A percentile compares a stretch with the other conserved stretches of the same genome.
Conservation (phyloP, 2,888 invertebrate species). For the Perizoma affinitatum region DNA sequence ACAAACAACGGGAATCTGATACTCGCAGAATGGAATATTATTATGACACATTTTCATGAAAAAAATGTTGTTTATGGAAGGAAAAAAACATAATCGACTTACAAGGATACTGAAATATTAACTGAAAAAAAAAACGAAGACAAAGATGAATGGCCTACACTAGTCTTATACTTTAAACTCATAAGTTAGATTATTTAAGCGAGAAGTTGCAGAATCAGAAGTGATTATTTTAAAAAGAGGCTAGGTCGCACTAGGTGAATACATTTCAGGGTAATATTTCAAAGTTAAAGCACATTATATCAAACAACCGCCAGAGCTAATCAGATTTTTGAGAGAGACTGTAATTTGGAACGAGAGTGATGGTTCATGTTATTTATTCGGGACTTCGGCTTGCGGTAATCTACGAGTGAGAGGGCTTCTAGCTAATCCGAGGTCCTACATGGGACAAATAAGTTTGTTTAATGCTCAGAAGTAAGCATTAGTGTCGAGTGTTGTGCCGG, state of each 20-base stretch:
- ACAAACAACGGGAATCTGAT: constrained; percentile 55
- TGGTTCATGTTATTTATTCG: constrained; percentile 49
- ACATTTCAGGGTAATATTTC: constrained; percentile 24
- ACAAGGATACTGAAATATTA: background rate
- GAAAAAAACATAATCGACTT: background rate
- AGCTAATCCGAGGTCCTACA: constrained; percentile 69
- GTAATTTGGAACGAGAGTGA: constrained; percentile 50
- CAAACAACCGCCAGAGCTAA: constrained; percentile 39
- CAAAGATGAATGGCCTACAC: background rate
- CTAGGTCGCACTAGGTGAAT: constrained; percentile 4
- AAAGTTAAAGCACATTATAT: constrained; percentile 35
- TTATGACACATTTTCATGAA: constrained; percentile 19
- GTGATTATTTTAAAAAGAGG: constrained; percentile 13
- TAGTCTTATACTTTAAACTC: background rate
- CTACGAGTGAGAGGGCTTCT: constrained; percentile 50
- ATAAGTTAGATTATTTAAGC: background rate
- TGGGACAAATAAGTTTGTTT: constrained; percentile 74
- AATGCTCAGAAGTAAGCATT: constrained; percentile 74
- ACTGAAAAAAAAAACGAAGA: background rate
- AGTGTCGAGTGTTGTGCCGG: constrained; percentile 66
- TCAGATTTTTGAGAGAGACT: constrained; percentile 42
- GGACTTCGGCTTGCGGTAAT: constrained; percentile 50
- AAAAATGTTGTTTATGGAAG: background rate
- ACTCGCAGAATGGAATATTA: constrained; percentile 31
- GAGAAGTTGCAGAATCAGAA: constrained; percentile 13